Conservation (phyloP, 2,888 invertebrate species). For the Dendrolimus houi region DNA sequence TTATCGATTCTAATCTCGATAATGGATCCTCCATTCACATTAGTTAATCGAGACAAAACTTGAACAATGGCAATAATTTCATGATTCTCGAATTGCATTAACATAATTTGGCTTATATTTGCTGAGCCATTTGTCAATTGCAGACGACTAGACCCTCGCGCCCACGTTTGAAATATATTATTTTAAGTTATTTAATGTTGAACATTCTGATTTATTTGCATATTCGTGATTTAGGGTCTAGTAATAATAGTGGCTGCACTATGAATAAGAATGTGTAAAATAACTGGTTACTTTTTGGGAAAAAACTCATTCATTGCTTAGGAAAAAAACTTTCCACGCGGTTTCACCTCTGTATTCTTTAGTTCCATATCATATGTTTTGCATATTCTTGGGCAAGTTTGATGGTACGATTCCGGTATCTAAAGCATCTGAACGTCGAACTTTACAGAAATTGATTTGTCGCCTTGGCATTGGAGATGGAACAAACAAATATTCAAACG, state of each 20-base stretch:
- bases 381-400: no score
- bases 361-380: no score
- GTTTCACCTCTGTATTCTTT: no score
- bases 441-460: no score
- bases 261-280: not conserved
- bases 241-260: not conserved
- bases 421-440: no score
- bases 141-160: slow-evolving; percentile 10
- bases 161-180: not conserved
- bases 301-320: no score
- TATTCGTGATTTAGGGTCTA: not conserved
- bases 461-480: no score
- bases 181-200: not conserved
- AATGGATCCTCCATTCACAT: slow-evolving; percentile 49
- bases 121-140: slow-evolving; percentile 40
- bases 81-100: slow-evolving; percentile 52
- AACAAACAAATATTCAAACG: no score
- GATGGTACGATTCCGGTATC: no score
- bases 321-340: no score
- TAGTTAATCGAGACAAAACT: slow-evolving; percentile 50
- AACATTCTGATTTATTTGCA: not conserved
- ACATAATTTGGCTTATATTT: slow-evolving; percentile 60
- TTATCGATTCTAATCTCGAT: slow-evolving; percentile 67
- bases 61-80: slow-evolving; percentile 55
- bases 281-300: no score